Evolutionary conservation across 2,797 vertebrate species (phyloP), one percentile per base, ranked within the genome.

Genomic region (Malacoraja senta): DNA sequence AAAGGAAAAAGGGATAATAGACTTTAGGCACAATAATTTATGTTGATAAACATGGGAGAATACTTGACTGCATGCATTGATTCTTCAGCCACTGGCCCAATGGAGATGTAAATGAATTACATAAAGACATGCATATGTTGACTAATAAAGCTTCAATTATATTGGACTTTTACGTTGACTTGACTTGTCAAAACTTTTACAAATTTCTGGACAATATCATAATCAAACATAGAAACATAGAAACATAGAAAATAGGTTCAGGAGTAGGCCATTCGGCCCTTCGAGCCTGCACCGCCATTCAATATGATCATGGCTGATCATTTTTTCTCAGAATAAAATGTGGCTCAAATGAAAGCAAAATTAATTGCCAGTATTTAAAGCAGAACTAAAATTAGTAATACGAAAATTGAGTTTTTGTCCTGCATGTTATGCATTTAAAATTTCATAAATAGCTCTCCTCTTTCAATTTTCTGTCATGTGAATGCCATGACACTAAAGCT

Each of bases 41-140:
- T 76, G 44, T 53, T 92, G 29, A 44, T 72, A 76, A 53, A 76
- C 68, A 29, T 38, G 44, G 21, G 24, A 1, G 71, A 92, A 76
- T 72, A 72, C 72, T 92, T 92, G 32, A 58, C 72, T 91, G 65
- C 4, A 29, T 91, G 32, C 32, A 72, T 53, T 26, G 65, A 72
- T 91, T 92, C 90, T 92, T 38, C 81, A 26, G 24, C 53, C 38
- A 44, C 12, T 92, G 38, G 38, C 13, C 76, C 72, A 44, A 68
- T 53, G 35, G 29, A 44, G 68, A 44, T 92, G 9, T 35, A 92
- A 92, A 92, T 76, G 26, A 92, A 72, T 76, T 13, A 76, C 7
- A 29, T 3, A 68, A 76, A 92, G 24, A 53, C 90, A 92, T 92
- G 68, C 90, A 53, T 72, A 74, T 91, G 26, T 91, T 88, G 61